These are phyloP conservation scores for Scyliorhinus canicula DNA, from an alignment of 2,797 vertebrate genomes.

Conservation along the genomic window DNA sequence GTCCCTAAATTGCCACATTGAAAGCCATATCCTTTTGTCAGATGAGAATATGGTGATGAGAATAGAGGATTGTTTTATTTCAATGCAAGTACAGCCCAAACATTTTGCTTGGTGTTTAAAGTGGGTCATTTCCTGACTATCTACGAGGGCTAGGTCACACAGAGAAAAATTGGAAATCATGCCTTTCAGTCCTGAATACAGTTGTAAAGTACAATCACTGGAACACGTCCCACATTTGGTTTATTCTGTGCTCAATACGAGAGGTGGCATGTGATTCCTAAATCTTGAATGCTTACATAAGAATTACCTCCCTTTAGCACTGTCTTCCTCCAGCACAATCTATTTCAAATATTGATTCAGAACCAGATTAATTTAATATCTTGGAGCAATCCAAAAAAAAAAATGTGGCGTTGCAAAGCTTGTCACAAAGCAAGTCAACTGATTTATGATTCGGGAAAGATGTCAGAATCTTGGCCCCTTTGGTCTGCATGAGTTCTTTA, in stretches of 20 bases:
- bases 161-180: neutral
- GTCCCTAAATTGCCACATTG: neutral
- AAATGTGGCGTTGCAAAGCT: neutral
- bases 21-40: neutral
- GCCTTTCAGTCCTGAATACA: neutral
- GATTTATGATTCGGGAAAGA: neutral
- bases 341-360: constrained; percentile 7
- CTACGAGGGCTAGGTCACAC: neutral
- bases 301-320: neutral
- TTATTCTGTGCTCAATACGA: neutral
- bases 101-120: neutral
- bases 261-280: neutral
- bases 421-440: neutral
- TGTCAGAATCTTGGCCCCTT: neutral
- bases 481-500: neutral
- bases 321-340: neutral
- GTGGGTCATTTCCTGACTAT: neutral
- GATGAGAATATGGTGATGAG: neutral
- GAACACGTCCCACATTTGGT: neutral
- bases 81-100: neutral
- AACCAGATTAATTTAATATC: constrained; percentile 1
- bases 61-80: neutral
- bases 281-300: neutral
- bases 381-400: neutral
- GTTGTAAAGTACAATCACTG: neutral